These are phyloP conservation scores for Iguana delicatissima DNA, from an alignment of 2,797 vertebrate species.

Conservation along the genomic window DNA sequence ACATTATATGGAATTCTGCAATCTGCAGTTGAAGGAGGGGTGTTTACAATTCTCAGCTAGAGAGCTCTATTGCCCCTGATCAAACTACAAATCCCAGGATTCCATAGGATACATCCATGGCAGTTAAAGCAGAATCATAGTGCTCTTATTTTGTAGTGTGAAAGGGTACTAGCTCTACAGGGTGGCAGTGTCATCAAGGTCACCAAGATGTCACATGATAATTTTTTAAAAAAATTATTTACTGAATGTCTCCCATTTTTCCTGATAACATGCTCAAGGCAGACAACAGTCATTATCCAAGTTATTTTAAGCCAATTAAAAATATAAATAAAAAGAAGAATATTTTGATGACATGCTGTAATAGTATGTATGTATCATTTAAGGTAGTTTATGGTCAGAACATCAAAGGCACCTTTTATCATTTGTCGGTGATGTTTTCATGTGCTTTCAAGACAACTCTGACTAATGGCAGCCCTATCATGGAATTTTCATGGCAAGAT, in stretches of 20 bases:
- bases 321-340: not conserved
- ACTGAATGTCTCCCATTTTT: not conserved
- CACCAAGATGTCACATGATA: not conserved
- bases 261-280: not conserved
- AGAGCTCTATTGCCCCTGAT: too few species aligned
- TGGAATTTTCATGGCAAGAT: too few species aligned
- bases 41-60: too few species aligned
- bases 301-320: not conserved
- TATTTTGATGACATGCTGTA: not conserved
- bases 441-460: too few species aligned
- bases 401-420: not conserved
- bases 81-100: too few species aligned
- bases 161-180: not conserved
- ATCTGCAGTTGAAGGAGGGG: too few species aligned
- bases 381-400: not conserved
- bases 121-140: too few species aligned
- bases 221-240: not conserved
- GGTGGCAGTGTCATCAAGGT: not conserved
- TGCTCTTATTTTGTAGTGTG: too few species aligned
- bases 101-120: too few species aligned
- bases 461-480: too few species aligned
- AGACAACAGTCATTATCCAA: not conserved
- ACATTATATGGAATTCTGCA: too few species aligned
- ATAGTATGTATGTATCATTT: not conserved
- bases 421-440: too few species aligned